Evolutionary conservation across 2,797 vertebrate species (phyloP).

Genomic region (Novumbra hubbsi): DNA sequence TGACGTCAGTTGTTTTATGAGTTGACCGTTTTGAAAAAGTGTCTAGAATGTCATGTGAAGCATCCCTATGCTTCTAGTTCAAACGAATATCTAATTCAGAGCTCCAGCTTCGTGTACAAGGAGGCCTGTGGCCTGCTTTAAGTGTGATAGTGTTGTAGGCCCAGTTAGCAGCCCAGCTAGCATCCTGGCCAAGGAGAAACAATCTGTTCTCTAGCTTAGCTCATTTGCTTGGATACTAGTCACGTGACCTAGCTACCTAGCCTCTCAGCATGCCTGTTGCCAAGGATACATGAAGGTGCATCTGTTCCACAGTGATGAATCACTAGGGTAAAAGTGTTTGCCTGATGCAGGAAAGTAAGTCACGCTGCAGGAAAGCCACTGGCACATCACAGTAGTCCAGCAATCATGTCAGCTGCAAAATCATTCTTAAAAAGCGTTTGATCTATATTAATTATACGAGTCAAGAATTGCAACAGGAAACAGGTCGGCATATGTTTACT

Average conservation of each 20-base stretch:
- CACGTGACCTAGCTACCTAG: conserved; percentile 1
- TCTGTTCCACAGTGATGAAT: not conserved
- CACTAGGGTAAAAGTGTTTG: not conserved
- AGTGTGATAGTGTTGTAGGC: not conserved
- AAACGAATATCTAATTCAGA: not conserved
- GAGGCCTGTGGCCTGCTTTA: too few relatives aligned
- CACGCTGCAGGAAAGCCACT: not conserved
- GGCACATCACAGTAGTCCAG: not conserved
- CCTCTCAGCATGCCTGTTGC: not conserved
- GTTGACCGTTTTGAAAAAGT: not conserved
- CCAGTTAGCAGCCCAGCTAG: not conserved
- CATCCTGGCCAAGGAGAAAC: not conserved
- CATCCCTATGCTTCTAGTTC: not conserved
- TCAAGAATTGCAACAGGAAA: not conserved
- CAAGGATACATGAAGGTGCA: not conserved
- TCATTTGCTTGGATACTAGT: not conserved
- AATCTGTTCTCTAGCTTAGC: conserved; percentile 3
- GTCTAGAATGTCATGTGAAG: not conserved
- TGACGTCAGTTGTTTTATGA: not conserved
- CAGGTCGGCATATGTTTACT: not conserved
- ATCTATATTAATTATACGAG: not conserved
- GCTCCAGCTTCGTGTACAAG: not conserved
- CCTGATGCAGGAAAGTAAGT: not conserved
- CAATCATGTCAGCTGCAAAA: not conserved
- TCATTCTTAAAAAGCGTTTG: not conserved